Base-by-base conservation (phyloP, 1,140 invertebrate genomes). In the Saxidomus purpurata region DNA sequence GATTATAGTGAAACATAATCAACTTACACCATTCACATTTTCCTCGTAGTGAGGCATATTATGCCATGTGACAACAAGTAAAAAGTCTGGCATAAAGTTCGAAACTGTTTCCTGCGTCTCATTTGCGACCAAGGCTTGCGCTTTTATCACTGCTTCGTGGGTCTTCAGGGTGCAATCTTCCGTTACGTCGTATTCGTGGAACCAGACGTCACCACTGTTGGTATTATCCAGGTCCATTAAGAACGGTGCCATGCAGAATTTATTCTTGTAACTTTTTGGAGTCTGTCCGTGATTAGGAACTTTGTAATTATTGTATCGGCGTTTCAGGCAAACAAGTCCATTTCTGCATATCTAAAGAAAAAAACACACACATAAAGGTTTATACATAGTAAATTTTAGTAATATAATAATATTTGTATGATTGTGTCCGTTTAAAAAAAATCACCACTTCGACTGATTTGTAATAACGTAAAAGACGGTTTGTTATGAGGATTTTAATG, bases 1-100 rank as follows among this genome's bases (percentile, higher is more conserved):
- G n/a, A n/a, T n/a, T n/a, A n/a, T n/a, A n/a, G n/a, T n/a, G n/a
- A n/a, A n/a, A n/a, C n/a, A n/a, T n/a, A n/a, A n/a, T n/a, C n/a
- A n/a, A n/a, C n/a, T n/a, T n/a, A n/a, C n/a, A n/a, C n/a, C n/a
- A n/a, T n/a, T n/a, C n/a, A n/a, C n/a, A n/a, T n/a, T n/a, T n/a
- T n/a, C n/a, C n/a, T n/a, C n/a, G n/a, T n/a, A n/a, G n/a, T n/a
- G n/a, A 4, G 74, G 40, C n/a, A 79, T 31, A 2, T n/a, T 6
- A 79, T 79, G 49, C 76, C 76, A 79, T 1, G 76, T 79, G 0
- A 38, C 76, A 36, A 79, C 47, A 71, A 71, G 67, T 4, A 71
- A 31, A 38, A 31, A 71, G 22, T 36, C 43, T 9, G 76, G 43
- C 22, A 3, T 22, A 17, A 79, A 52, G 49, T 17, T 11, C n/a